phyloP scores from a whole-genome alignment of 2,888 invertebrate genomes.

The Pandemis cinnamomeana region DNA sequence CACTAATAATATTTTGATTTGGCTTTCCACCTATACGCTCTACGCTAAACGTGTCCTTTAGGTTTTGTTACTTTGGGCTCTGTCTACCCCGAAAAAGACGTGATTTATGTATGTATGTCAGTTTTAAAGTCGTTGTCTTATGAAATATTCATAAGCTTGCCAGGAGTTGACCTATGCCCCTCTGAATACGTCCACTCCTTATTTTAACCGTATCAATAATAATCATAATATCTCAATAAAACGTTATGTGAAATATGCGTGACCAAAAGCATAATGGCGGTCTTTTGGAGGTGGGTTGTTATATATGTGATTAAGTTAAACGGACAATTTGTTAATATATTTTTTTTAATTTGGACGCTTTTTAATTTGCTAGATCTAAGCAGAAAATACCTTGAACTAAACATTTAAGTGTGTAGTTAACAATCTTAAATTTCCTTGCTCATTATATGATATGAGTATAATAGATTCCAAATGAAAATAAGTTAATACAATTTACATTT shows the following conservation, averaged over 20 bases:
- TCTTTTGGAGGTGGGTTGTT: conserved; percentile 1
- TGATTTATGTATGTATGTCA: not conserved
- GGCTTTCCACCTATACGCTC: too few species aligned
- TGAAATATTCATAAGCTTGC: not conserved
- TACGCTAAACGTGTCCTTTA: too few species aligned
- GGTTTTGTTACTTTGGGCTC: too few species aligned
- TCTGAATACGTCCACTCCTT: conserved; percentile 7
- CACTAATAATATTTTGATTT: too few species aligned
- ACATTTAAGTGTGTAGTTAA: too few species aligned
- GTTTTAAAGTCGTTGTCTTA: not conserved
- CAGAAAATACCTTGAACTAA: too few species aligned
- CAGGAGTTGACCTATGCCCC: conserved; percentile 15
- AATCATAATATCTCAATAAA: conserved; percentile 29
- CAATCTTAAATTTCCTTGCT: too few species aligned
- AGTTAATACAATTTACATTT: too few species aligned
- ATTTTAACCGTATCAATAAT: not conserved
- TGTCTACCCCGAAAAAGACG: too few species aligned
- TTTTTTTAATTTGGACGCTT: not conserved
- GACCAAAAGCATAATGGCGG: conserved; percentile 22
- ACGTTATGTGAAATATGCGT: conserved; percentile 24
- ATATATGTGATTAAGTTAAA: not conserved
- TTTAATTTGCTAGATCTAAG: too few species aligned
- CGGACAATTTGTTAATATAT: not conserved
- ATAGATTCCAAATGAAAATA: too few species aligned
- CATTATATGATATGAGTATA: too few species aligned